phyloP scores from a whole-genome alignment of 2,888 invertebrate genomes.

The Diploptera punctata region DNA sequence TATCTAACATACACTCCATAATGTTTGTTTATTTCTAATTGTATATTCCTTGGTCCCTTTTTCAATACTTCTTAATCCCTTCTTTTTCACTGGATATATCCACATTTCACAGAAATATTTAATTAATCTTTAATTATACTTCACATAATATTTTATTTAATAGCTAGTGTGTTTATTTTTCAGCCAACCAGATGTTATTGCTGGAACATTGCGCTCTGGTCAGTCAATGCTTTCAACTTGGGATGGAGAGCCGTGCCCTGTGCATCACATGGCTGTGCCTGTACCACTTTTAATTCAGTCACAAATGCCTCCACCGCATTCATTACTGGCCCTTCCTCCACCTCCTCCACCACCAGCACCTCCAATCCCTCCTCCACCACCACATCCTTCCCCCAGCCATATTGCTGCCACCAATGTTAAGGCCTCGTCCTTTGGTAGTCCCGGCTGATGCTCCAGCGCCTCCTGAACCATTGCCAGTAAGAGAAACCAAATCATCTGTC shows the following conservation, averaged over 20 bases:
- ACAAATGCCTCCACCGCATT: not conserved
- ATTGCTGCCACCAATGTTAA: slow-evolving; percentile 43
- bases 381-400: slow-evolving; percentile 41
- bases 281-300: slow-evolving; percentile 3
- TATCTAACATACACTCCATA: too few species aligned
- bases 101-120: too few species aligned
- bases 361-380: slow-evolving; percentile 29
- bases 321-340: slow-evolving; percentile 19
- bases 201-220: slow-evolving; percentile 40
- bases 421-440: slow-evolving; percentile 43
- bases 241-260: slow-evolving; percentile 46
- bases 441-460: slow-evolving; percentile 41
- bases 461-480: slow-evolving; percentile 44
- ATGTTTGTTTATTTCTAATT: too few species aligned
- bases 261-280: slow-evolving; percentile 37
- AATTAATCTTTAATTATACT: too few species aligned
- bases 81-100: too few species aligned
- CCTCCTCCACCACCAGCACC: slow-evolving; percentile 33
- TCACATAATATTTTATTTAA: too few species aligned
- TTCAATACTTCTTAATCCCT: too few species aligned
- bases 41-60: too few species aligned
- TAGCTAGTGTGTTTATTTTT: too few species aligned
- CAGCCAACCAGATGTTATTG: slow-evolving; percentile 21
- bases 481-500: slow-evolving; percentile 39
- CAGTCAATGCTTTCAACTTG: slow-evolving; percentile 42